Evolutionary conservation across 2,888 invertebrate genomes (phyloP).

Genomic region (Polymixis flavicincta): DNA sequence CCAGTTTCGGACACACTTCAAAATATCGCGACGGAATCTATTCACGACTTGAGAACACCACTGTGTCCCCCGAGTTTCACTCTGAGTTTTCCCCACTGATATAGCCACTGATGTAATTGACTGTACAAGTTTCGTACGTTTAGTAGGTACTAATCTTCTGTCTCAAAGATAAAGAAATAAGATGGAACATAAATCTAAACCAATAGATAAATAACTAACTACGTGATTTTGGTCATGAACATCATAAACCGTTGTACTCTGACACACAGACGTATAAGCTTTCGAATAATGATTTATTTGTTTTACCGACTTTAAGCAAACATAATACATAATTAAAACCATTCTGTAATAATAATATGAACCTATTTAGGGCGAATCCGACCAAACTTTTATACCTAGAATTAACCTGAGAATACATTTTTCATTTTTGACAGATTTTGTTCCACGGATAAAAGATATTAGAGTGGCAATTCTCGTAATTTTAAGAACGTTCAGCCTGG

Average conservation of each 20-base stretch:
- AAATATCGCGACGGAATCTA: too few relatives aligned
- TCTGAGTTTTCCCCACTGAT: too few relatives aligned
- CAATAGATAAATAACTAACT: not conserved
- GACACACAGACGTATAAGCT: slow-evolving; percentile 16
- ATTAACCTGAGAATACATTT: too few relatives aligned
- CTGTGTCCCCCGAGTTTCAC: too few relatives aligned
- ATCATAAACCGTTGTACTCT: not conserved
- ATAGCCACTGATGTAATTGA: not conserved
- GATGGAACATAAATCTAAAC: slow-evolving; percentile 8
- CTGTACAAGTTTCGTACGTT: not conserved
- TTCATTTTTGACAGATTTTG: too few relatives aligned
- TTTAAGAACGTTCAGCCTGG: too few relatives aligned
- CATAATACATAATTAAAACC: not conserved
- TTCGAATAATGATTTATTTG: slow-evolving; percentile 4
- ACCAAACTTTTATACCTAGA: too few relatives aligned
- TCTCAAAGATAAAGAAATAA: slow-evolving; percentile 18
- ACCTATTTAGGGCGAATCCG: too few relatives aligned
- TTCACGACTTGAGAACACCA: too few relatives aligned
- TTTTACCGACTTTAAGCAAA: not conserved
- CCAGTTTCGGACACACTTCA: too few relatives aligned
- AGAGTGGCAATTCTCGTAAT: too few relatives aligned
- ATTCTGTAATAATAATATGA: not conserved
- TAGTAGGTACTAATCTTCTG: not conserved
- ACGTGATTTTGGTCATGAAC: slow-evolving; percentile 38
- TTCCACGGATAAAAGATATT: too few relatives aligned